Conservation (phyloP, 2,888 invertebrate genomes). For the Lutraria lutraria region DNA sequence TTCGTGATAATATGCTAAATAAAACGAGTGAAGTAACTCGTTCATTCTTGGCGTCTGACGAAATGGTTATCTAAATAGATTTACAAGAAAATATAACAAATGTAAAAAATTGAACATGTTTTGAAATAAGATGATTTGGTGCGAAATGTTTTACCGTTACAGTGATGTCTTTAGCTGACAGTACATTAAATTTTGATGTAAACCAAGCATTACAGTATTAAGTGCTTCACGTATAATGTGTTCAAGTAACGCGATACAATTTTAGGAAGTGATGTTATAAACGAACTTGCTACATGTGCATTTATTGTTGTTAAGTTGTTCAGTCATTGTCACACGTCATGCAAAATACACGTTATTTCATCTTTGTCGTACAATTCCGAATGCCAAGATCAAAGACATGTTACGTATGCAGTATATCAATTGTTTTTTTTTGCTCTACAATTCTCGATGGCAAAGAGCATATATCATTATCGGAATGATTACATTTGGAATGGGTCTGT, state of each 20-base stretch:
- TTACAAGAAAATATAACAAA: slow-evolving; percentile 2
- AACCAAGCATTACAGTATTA: no score
- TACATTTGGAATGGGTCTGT: neutral
- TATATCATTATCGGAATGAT: neutral
- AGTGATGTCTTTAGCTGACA: no score
- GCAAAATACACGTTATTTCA: neutral
- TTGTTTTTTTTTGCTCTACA: neutral
- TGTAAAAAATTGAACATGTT: neutral
- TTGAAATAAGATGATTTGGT: neutral
- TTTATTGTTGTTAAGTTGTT: no score
- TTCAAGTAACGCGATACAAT: no score
- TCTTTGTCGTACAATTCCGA: neutral
- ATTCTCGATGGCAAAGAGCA: neutral
- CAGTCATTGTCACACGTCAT: neutral
- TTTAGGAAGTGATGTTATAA: no score
- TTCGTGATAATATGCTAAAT: neutral
- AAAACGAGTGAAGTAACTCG: neutral
- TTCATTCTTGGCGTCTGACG: neutral
- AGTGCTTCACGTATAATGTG: no score
- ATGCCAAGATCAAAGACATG: neutral
- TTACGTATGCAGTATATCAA: neutral
- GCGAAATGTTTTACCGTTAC: no score
- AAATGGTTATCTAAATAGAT: neutral
- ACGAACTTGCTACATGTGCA: no score
- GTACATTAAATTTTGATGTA: no score